Evolutionary conservation across 2,113 vertebrate genomes (phyloP), one percentile per base, ranked within the genome.

Genomic region (Synchiropus splendidus): DNA sequence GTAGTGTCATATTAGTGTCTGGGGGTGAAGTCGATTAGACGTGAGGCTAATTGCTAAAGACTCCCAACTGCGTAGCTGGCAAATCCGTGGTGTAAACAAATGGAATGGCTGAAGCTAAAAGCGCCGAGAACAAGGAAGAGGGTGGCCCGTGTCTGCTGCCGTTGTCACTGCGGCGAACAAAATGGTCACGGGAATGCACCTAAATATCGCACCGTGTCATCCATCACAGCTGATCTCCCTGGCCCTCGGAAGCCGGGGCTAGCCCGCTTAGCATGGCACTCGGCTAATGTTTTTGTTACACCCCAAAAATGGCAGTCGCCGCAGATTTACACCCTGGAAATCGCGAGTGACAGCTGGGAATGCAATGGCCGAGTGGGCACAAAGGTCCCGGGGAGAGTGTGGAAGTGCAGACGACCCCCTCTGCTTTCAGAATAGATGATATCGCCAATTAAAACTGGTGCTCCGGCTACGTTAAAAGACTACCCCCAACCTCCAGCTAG

Each of bases 21-120:
- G 62, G 31, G 9, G 14, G 63, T 48, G 31, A 45, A 46, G 61
- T 38, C 46, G 51, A 61, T 53, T 5, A 51, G 49, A 74, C 51
- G 54, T 51, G 49, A 30, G 42, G 73, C 73, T 75, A 71, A 73
- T 53, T 44, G 64, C 63, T 80, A 34, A 41, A 69, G 74, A 75
- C 57, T 27, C 21, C 54, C 43, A 78, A 83, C 58, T 77, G 76
- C 80, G 80, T 75, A 83, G 77, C 74, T 70, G 61, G 48, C 55
- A 71, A 78, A 78, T 79, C 76, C 70, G 78, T 72, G 72, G 80
- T 79, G 78, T 81, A 81, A 83, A 83, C 80, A 83, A 79, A 80
- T 72, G 21, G 41, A 54, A 63, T n/a, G n/a, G n/a, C 64, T 36
- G 39, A 48, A 36, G 70, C 63, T 66, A 72, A 49, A 52, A 21